Evolutionary conservation across 2,888 invertebrate genomes (phyloP).

Genomic region (Heteropelma amictum): DNA sequence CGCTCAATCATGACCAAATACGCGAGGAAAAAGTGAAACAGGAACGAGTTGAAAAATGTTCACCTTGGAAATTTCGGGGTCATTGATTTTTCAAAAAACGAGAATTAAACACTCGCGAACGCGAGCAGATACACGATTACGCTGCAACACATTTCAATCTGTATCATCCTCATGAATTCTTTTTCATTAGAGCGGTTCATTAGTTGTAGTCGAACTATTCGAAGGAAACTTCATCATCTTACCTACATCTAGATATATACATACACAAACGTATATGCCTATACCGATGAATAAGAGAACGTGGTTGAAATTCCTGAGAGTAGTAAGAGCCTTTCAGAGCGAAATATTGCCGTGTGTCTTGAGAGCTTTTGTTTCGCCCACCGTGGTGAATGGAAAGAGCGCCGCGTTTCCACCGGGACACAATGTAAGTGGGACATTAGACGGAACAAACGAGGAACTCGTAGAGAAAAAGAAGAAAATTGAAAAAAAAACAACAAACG

Average conservation of each 20-base stretch:
- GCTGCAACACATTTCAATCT: not conserved
- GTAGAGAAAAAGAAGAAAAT: not conserved
- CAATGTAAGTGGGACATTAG: slow-evolving; percentile 50
- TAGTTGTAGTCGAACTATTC: not conserved
- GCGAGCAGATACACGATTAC: no score
- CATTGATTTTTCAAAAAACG: no score
- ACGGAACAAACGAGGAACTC: slow-evolving; percentile 31
- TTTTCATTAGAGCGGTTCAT: no score
- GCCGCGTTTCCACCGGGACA: no score
- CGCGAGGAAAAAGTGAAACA: no score
- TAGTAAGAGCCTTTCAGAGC: slow-evolving; percentile 18
- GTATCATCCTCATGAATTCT: not conserved
- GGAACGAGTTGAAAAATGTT: no score
- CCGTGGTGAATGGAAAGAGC: not conserved
- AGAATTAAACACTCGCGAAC: no score
- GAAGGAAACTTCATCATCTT: slow-evolving; percentile 13
- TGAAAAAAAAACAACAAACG: not conserved
- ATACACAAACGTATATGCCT: not conserved
- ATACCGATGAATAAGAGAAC: not conserved
- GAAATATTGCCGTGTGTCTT: slow-evolving; percentile 33
- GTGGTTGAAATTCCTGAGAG: slow-evolving; percentile 10
- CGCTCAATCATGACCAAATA: no score
- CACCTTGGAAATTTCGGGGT: no score
- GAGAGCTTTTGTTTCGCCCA: slow-evolving; percentile 27
- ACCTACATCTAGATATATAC: no score